phyloP scores from a whole-genome alignment of 30 jellyfish, hydroid and myxozoan species.

The Catostylus mosaicus region DNA sequence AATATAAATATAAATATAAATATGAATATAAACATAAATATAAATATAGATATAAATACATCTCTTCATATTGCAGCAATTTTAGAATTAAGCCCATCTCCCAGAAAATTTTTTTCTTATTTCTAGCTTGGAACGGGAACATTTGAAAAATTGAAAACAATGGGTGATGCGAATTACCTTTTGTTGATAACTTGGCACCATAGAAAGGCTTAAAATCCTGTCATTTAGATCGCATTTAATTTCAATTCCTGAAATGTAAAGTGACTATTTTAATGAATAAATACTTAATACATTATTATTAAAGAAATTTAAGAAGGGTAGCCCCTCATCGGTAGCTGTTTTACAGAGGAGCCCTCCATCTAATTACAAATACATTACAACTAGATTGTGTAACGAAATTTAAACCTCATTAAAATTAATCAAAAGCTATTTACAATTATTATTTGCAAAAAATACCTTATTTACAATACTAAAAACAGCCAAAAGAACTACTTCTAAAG shows the following conservation, averaged over 20 bases:
- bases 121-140: no score
- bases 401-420: neutral
- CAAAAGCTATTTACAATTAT: neutral
- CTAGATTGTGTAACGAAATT: no score
- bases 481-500: neutral
- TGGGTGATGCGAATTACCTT: neutral
- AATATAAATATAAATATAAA: no score
- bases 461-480: neutral
- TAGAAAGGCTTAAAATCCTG: neutral
- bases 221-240: constrained; percentile 8
- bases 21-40: no score
- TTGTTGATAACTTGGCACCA: constrained; percentile 2
- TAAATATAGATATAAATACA: no score
- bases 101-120: no score
- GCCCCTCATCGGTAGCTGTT: constrained; percentile 24
- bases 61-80: no score
- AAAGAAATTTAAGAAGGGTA: neutral
- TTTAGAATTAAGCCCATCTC: no score
- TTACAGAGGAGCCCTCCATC: constrained; percentile 19
- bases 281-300: no score
- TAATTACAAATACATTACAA: neutral
- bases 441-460: neutral
- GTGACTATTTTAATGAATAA: neutral
- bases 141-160: no score
- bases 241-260: neutral